Percentiles rank a stretch among this genome's conserved stretches.
phyloP scores from a whole-genome alignment of 2,113 vertebrate species.

The Campylomormyrus numenius region DNA sequence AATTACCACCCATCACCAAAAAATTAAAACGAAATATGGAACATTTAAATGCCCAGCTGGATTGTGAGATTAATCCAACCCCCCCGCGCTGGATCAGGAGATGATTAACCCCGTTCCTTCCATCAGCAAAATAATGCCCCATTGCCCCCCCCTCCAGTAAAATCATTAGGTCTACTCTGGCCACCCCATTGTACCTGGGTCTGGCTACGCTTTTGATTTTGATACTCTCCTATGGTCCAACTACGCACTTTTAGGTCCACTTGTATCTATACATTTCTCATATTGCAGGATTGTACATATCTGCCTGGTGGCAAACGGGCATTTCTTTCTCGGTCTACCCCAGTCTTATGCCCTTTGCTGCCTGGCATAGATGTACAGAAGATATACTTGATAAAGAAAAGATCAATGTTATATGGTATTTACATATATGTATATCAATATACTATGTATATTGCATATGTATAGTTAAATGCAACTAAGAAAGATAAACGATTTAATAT shows the following conservation, averaged over 20 bases:
- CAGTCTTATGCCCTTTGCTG: background rate
- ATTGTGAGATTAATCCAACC: background rate
- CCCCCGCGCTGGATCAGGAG: background rate
- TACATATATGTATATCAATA: background rate
- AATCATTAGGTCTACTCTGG: background rate
- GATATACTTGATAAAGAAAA: background rate
- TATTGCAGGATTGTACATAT: background rate
- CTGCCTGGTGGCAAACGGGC: background rate
- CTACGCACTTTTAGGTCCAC: background rate
- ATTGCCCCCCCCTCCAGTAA: background rate
- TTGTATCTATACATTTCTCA: background rate
- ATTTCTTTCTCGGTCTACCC: background rate
- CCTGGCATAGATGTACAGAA: background rate
- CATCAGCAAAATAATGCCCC: background rate
- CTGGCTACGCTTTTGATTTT: background rate
- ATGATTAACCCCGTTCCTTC: background rate
- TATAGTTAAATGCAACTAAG: background rate
- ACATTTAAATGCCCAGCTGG: conserved; percentile 24
- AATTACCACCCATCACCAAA: background rate
- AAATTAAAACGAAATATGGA: background rate
- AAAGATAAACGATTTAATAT: background rate
- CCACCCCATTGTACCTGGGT: background rate
- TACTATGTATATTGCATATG: background rate
- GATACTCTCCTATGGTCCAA: background rate
- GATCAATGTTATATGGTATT: background rate